Base-by-base conservation (phyloP, 1,140 invertebrate species). In the Dinoponera quadriceps region DNA sequence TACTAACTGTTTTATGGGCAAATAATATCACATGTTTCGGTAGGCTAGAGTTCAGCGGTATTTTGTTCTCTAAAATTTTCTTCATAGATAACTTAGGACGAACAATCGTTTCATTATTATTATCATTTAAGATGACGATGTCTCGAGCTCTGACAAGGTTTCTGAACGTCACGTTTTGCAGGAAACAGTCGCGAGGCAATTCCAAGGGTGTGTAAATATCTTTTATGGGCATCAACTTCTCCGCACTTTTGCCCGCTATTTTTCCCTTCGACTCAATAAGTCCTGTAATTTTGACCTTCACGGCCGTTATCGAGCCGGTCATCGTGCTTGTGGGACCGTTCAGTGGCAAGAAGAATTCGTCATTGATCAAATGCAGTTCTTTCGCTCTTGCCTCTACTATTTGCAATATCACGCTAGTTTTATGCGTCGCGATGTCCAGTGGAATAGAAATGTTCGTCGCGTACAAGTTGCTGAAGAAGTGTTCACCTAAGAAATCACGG, bases 101-200 rank as follows among this genome's bases (percentile, higher is more conserved):
- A n/a, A n/a, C n/a, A n/a, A n/a, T n/a, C n/a, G n/a, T n/a, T n/a
- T n/a, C n/a, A n/a, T n/a, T n/a, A n/a, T n/a, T n/a, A n/a, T n/a
- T n/a, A n/a, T n/a, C n/a, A n/a, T n/a, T n/a, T n/a, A n/a, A n/a
- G 1, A 59, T 84, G 14, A 87, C 48, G 0, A 93, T 71, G 57
- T 92, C 87, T n/a, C 66, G 9, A 25, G 82, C 62, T 33, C 20
- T 22, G 3, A 90, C 54, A 16, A 78, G 25, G 22, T 89, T 73
- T 2, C 78, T 75, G 7, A 93, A 81, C 7, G 81, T 89, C 0
- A 90, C 86, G 38, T 92, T 88, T 9, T 77, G 72, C 3, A 92
- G 44, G 3, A 20, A 55, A 11, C 85, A 75, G 83, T 90, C 65
- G 3, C 74, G 72, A 3, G 27, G 7, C 3, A 93, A 2, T 63